Percentiles rank a stretch among this genome's conserved stretches.
Evolutionary conservation across 2,113 vertebrate species (phyloP).

Genomic region (Gadus macrocephalus): DNA sequence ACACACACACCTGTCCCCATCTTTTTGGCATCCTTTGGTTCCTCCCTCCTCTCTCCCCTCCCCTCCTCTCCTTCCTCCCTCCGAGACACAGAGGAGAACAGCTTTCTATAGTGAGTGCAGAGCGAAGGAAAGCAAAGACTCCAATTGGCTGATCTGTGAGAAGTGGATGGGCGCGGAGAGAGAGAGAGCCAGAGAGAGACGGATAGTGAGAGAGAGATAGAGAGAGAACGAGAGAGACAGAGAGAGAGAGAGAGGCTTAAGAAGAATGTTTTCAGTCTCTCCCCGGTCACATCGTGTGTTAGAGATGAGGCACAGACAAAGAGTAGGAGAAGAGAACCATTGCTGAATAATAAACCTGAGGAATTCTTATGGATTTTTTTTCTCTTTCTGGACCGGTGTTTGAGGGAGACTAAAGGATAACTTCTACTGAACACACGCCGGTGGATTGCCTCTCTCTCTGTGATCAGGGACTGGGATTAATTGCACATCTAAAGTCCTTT

Average conservation of each 20-base stretch:
- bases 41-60: slow-evolving; percentile 12
- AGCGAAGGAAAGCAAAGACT: slow-evolving; percentile 25
- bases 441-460: too few relatives aligned
- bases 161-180: slow-evolving; percentile 49
- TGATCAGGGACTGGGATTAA: too few relatives aligned
- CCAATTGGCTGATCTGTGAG: slow-evolving; percentile 58
- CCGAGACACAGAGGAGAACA: slow-evolving; percentile 49
- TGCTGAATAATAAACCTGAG: too few relatives aligned
- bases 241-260: slow-evolving; percentile 32
- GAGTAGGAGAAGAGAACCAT: slow-evolving; percentile 2
- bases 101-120: slow-evolving; percentile 58
- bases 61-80: slow-evolving; percentile 11
- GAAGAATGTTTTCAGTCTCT: slow-evolving; percentile 60
- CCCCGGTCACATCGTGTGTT: slow-evolving; percentile 47
- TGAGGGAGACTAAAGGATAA: too few relatives aligned
- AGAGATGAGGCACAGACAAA: slow-evolving; percentile 24
- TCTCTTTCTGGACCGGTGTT: neutral
- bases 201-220: slow-evolving; percentile 19
- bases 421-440: too few relatives aligned
- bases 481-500: too few relatives aligned
- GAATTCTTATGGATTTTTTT: neutral
- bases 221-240: slow-evolving; percentile 10
- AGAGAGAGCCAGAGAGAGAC: slow-evolving; percentile 21
- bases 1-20: neutral
- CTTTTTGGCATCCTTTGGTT: neutral